Conservation (phyloP, 2,888 invertebrate species). For the Pollenia amentaria region DNA sequence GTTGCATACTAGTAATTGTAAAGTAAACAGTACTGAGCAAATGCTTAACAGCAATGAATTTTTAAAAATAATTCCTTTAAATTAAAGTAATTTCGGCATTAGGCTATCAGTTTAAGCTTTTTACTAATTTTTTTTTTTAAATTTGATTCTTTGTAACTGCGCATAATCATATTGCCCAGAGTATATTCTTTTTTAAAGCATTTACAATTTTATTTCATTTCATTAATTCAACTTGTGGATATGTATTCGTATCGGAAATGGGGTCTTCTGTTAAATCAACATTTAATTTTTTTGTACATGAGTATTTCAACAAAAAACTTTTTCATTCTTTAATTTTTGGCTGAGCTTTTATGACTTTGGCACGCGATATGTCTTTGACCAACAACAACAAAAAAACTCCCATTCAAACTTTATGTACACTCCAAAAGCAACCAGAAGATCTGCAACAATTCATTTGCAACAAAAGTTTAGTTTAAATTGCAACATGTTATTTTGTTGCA, state of each 20-base stretch:
- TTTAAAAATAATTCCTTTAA: too few relatives aligned
- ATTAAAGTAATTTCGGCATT: too few relatives aligned
- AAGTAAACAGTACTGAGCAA: neutral
- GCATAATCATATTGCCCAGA: neutral
- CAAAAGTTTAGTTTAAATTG: constrained; percentile 11
- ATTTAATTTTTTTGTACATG: neutral
- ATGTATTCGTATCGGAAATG: constrained; percentile 51
- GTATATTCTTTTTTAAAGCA: constrained; percentile 4
- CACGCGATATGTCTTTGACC: constrained; percentile 67
- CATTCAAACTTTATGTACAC: neutral
- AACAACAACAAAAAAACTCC: neutral
- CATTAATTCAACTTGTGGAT: constrained; percentile 52
- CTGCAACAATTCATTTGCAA: constrained; percentile 19
- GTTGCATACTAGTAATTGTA: constrained; percentile 1
- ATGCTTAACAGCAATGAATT: neutral
- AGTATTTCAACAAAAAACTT: neutral
- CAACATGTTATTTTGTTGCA: constrained; percentile 53
- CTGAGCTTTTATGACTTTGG: constrained; percentile 72
- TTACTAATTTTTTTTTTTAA: neutral
- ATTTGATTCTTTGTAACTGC: neutral
- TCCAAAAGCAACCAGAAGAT: constrained; percentile 5
- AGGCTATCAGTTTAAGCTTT: too few relatives aligned
- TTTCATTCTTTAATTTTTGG: constrained; percentile 49
- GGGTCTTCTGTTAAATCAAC: constrained; percentile 15
- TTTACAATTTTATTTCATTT: constrained; percentile 62